Base-by-base conservation (phyloP, 2,113 vertebrate species). In the Pelmatolapia mariae region DNA sequence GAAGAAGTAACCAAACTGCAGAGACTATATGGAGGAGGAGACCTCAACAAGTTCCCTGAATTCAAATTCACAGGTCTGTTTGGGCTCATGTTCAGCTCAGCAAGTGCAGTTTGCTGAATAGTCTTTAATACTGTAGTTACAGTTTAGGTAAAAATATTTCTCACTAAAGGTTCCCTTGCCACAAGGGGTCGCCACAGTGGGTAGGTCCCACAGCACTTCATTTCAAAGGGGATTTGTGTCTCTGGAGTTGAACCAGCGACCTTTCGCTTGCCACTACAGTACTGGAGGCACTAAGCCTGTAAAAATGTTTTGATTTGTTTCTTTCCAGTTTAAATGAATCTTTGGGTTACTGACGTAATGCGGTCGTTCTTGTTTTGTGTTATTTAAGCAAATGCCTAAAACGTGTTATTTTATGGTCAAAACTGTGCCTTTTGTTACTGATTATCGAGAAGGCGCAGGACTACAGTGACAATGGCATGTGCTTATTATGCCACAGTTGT, bases 11-110 rank as follows among this genome's bases (percentile, higher is more conserved):
- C 90, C 85, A 98, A 98, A 86, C 97, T 99, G 26, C 97, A 98
- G 79, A 96, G 98, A 47, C 94, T 98, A 0, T 99, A 96, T 8
- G 98, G 98, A 4, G 97, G 97, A 26, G 98, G 96, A 87, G 98
- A 99, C 89, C 90, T 99, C 84, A 94, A 87, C 52, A 97, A 97
- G 45, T 99, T 99, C 86, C 98, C 98, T 1, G 96, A 97, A n/a
- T 97, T 98, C 88, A 98, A 96, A 84, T 99, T 99, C 95, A 83
- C 97, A 92, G 98, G 98, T 98, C 5, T 90, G 96, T 93, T 78
- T 12, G 43, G 26, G 71, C 24, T 50, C 43, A 47, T 50, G 10
- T 63, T 33, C 59, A 5, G 24, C 4, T 29, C 18, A 47, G 22
- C 26, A 26, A 31, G 43, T 31, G 10, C 7, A 47, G 0, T 3